phyloP scores from a whole-genome alignment of 1,140 invertebrate genomes.

The Amyelois transitella region DNA sequence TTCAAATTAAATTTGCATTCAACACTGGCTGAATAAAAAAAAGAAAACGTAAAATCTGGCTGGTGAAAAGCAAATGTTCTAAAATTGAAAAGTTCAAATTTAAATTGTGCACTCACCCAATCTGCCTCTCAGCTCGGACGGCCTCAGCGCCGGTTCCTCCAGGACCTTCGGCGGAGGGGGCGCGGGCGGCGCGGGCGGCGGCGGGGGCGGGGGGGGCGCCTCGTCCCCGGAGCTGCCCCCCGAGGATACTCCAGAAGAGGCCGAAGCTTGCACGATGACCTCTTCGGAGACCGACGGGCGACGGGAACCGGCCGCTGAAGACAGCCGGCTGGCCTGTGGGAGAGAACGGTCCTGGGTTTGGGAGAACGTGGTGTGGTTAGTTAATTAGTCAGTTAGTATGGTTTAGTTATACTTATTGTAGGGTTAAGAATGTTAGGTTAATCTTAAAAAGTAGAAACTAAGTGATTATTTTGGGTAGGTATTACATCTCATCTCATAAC shows the following conservation, averaged over 20 bases:
- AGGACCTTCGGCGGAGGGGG: conserved; percentile 62
- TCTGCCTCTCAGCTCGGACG: conserved; percentile 73
- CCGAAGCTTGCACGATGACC: conserved; percentile 31
- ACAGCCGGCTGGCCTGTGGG: conserved; percentile 50
- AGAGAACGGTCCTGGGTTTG: neutral
- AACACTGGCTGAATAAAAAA: too few relatives aligned
- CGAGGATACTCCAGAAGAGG: conserved; percentile 54
- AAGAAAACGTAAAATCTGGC: too few relatives aligned
- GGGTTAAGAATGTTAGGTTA: neutral
- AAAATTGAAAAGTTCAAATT: neutral
- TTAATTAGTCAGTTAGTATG: too few relatives aligned
- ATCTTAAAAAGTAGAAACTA: neutral
- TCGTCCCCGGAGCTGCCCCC: conserved; percentile 52
- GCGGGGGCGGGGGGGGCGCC: conserved; percentile 78
- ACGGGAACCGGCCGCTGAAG: conserved; percentile 56
- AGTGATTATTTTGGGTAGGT: too few relatives aligned
- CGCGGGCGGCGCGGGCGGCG: conserved; percentile 61
- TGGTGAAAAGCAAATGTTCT: too few relatives aligned
- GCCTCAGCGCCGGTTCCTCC: conserved; percentile 77
- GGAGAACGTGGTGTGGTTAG: neutral
- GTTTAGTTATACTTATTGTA: neutral
- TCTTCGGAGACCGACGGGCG: conserved; percentile 53
- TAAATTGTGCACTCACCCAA: conserved; percentile 45
- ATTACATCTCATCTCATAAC: too few relatives aligned
- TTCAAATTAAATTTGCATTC: too few relatives aligned